Conservation (phyloP, 2,888 invertebrate genomes). For the Drymonia ruficornis region DNA sequence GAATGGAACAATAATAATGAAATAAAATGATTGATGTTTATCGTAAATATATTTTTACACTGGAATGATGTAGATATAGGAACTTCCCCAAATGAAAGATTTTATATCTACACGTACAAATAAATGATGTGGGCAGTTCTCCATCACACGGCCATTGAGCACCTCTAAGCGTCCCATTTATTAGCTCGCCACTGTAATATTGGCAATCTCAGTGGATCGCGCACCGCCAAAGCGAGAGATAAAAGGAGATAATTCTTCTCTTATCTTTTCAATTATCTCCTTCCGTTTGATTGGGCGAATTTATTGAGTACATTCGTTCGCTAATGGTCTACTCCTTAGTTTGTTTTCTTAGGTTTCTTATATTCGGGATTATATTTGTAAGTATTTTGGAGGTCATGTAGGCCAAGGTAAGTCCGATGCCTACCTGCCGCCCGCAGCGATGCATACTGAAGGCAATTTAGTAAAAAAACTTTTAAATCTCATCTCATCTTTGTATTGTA, state of each 20-base stretch:
- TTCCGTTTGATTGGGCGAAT: constrained; percentile 49
- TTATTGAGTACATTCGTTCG: constrained; percentile 38
- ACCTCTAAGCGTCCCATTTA: constrained; percentile 40
- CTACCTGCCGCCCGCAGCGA: no score
- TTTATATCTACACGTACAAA: constrained; percentile 10
- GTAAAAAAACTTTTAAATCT: no score
- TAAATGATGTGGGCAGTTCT: constrained; percentile 29
- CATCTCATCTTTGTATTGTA: no score
- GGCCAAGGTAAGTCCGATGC: no score
- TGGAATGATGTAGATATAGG: no score
- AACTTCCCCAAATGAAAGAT: no score
- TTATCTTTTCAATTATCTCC: constrained; percentile 71
- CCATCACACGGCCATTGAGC: constrained; percentile 37
- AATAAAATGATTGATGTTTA: no score
- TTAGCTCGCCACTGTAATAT: constrained; percentile 36
- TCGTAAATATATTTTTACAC: no score
- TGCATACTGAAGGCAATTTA: no score
- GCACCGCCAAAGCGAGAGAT: constrained; percentile 29
- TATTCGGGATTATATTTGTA: neutral
- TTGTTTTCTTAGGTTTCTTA: neutral
- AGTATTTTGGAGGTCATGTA: no score
- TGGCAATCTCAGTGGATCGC: constrained; percentile 26
- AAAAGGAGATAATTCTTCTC: constrained; percentile 47
- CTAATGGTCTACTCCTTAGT: constrained; percentile 10
- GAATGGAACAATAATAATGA: no score